phyloP scores from a whole-genome alignment of 2,797 vertebrate genomes.

The Neostethus bicornis region DNA sequence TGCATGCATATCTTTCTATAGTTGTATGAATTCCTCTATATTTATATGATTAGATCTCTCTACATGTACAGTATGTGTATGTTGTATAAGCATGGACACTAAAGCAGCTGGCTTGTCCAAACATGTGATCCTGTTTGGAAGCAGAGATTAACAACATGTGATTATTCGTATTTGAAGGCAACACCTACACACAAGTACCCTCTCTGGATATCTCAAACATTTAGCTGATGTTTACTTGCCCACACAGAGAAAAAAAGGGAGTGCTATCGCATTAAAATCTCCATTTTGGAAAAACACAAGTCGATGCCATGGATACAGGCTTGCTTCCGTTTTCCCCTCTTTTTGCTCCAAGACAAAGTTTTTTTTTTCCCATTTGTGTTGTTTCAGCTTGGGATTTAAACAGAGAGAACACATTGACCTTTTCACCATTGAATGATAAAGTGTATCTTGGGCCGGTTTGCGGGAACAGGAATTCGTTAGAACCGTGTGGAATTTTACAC shows the following conservation, averaged over 20 bases:
- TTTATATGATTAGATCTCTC: too few species aligned
- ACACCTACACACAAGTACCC: conserved; percentile 60
- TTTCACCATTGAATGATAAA: background rate
- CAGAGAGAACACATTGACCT: too few species aligned
- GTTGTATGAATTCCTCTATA: too few species aligned
- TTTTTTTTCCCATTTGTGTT: conserved; percentile 48
- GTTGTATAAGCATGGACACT: too few species aligned
- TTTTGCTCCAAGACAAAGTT: conserved; percentile 15
- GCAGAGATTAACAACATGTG: conserved; percentile 43
- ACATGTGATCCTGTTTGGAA: conserved; percentile 52
- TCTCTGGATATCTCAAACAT: conserved; percentile 69
- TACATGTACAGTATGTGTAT: too few species aligned
- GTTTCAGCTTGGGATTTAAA: conserved; percentile 41
- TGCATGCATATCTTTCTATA: too few species aligned
- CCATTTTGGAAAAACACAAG: conserved; percentile 68
- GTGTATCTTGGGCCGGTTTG: conserved; percentile 7
- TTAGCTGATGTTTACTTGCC: conserved; percentile 63
- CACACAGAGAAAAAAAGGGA: conserved; percentile 53
- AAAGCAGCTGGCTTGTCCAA: conserved; percentile 50
- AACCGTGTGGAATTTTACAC: conserved; percentile 67
- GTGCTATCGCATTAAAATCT: conserved; percentile 62
- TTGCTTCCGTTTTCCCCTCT: background rate
- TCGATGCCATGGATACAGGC: conserved; percentile 55
- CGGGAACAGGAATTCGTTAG: conserved; percentile 10
- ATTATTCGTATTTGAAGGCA: conserved; percentile 63